phyloP scores from a whole-genome alignment of 2,113 vertebrate species.

The Mionectes macconnelli region DNA sequence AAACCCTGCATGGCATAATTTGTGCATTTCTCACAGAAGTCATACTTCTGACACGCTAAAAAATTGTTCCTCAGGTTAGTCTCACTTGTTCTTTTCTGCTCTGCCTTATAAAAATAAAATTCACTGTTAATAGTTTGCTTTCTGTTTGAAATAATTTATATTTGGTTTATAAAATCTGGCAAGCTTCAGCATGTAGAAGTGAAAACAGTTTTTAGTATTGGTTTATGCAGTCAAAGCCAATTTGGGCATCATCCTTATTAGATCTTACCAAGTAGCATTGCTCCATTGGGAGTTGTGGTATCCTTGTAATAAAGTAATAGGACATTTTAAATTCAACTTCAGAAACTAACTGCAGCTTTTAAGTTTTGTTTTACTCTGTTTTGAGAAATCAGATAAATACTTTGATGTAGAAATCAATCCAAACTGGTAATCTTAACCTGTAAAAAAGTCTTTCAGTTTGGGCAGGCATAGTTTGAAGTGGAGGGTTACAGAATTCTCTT shows the following conservation, averaged over 20 bases:
- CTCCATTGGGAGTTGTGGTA: background rate
- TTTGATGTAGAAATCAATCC: background rate
- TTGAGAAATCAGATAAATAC: background rate
- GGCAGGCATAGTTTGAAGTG: background rate
- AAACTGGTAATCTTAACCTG: background rate
- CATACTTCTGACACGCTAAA: background rate
- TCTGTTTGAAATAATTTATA: background rate
- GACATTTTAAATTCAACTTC: background rate
- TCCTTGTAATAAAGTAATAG: background rate
- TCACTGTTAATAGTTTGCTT: background rate
- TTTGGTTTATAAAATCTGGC: background rate
- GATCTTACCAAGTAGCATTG: background rate
- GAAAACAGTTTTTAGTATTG: background rate
- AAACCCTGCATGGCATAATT: background rate
- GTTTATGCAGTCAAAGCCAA: background rate
- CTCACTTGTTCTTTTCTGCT: slow-evolving; percentile 13
- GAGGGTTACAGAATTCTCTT: background rate
- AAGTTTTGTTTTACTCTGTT: background rate
- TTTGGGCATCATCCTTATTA: background rate
- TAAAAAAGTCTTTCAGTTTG: background rate
- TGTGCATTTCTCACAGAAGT: slow-evolving; percentile 14
- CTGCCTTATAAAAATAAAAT: background rate
- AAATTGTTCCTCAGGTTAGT: background rate
- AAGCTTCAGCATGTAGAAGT: background rate
- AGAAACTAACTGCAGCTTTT: background rate